Base-by-base conservation (phyloP, 2,888 invertebrate genomes). In the Troides aeacus region DNA sequence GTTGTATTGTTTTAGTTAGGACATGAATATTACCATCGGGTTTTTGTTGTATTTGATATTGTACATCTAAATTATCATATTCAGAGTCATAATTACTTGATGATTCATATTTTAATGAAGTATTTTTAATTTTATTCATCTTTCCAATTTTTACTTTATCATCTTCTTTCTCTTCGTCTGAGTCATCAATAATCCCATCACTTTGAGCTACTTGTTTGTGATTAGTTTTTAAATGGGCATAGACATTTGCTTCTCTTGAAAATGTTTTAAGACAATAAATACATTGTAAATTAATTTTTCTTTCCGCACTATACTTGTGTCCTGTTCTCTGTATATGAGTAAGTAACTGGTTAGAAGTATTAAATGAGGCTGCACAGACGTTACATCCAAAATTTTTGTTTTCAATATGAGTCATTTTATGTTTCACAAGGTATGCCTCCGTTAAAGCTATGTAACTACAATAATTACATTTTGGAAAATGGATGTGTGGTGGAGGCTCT, bases 381-480 rank as follows among this genome's bases (percentile, higher is more conserved):
- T 89, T 85, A 78, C 95, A 95, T 57, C 92, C 88, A 77, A 92
- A 89, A 66, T 88, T 90, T 74, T 81, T 83, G 18, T 81, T 74
- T 60, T 93, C 93, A 67, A 87, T 81, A 80, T 96, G 96, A 68
- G 94, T 93, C 69, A 94, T 86, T 80, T 95, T 94, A 83, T 97
- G 97, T 79, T 95, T 94, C 0, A 94, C 91, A 59, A 97, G 89
- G n/a, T 95, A 90, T 4, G 93, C 93, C 78, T 96, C 94, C 72
- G 95, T 95, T n/a, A 97, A 83, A 23, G 96, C 97, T 62, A 97
- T 93, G 81, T 96, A 96, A 50, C 93, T 94, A 81, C 97, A 97
- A 64, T 94, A 88, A 71, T 94, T 94, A 83, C 97, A 97, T 82
- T 96, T 96, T 0, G 97, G 97, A 81, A 97, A 97, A 69, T 93